Evolutionary conservation across 2,888 invertebrate species (phyloP), one percentile per base, ranked within the genome.

Genomic region (Pimpla rufipes): DNA sequence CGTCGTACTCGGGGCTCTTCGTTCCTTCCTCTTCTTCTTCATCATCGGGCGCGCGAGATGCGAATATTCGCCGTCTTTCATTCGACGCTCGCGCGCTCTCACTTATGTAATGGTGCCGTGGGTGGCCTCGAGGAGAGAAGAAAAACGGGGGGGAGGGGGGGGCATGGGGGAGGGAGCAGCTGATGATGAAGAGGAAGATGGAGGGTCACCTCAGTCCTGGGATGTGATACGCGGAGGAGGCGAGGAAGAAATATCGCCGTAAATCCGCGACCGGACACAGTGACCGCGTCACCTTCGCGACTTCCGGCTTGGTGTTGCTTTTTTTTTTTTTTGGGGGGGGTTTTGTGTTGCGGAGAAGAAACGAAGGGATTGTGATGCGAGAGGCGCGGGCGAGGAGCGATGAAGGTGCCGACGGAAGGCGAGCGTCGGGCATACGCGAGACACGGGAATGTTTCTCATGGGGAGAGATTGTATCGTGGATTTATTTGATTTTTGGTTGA

Each of bases 51-150:
- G 77, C 64, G 55, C 45, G 66, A 55, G 18, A 40, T 57, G 73
- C 52, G 76, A 73, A 77, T 37, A 37, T 67, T 40, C 75, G 59
- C 47, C 80, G 79, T 82, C 77, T 79, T 76, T 81, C 82, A 79
- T 85, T 85, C 83, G 79, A 59, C 29, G 52, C 66, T 83, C 79
- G 79, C 64, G 76, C 80, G 79, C 64, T 73, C 80, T 80, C 83
- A 77, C 83, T 83, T 84, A 81, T 78, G 84, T 71, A 84, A 84
- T 85, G 77, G 77, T 81, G 82, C 74, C 82, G 81, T 85, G 82
- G 82, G 85, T 85, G 81, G 84, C 84, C 78, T 50, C 79, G 52
- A 66, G 64, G 74, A 74, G 81, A 78, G 78, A 71, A 70, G 55
- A 75, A 64, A 64, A 47, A 57, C n/a, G 59, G 50, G 29, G 29